Base-by-base conservation (phyloP, 2,113 vertebrate genomes). In the Globicephala melas region DNA sequence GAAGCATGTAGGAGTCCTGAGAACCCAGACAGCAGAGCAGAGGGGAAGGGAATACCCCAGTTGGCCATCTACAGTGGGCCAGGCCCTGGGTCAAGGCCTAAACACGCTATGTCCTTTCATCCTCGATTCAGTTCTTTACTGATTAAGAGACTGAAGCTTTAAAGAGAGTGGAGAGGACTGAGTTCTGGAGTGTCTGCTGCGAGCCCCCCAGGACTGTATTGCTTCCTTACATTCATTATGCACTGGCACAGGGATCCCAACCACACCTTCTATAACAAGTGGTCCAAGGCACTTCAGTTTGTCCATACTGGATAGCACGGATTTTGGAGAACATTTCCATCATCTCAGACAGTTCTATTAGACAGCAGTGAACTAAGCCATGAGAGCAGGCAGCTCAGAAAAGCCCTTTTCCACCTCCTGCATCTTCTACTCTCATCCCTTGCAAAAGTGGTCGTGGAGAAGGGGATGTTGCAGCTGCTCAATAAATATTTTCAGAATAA, bases 61-160 rank as follows among this genome's bases (percentile, higher is more conserved):
- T 0, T 6, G 23, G n/a, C 38, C 31, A 26, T 58, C 65, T 80
- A 1, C 21, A 5, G 31, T 18, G 23, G 20, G 18, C 15, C 31
- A 68, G 77, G 55, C 50, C 25, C 18, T 36, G 2, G 1, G 47
- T 41, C 68, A n/a, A 73, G 18, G 33, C 26, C 60, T 20, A 8
- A 15, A 53, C 15, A 15, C 7, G 62, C 60, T 15, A 5, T 11
- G 12, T 38, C 50, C 36, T 92, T 92, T 65, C 70, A 41, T 76
- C 31, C 60, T 77, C 18, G 76, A 15, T 80, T 71, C 21, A 4
- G 47, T 87, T 79, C 55, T 81, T 79, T 58, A 82, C 50, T 60
- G 60, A 83, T n/a, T 17, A 65, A 68, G 80, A 89, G n/a, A 79
- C 31, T 0, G 26, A 62, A 33, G 41, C 62, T 50, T 86, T 55